Evolutionary conservation across 2,888 invertebrate species (phyloP).

Genomic region (Drosophila kanekoi): DNA sequence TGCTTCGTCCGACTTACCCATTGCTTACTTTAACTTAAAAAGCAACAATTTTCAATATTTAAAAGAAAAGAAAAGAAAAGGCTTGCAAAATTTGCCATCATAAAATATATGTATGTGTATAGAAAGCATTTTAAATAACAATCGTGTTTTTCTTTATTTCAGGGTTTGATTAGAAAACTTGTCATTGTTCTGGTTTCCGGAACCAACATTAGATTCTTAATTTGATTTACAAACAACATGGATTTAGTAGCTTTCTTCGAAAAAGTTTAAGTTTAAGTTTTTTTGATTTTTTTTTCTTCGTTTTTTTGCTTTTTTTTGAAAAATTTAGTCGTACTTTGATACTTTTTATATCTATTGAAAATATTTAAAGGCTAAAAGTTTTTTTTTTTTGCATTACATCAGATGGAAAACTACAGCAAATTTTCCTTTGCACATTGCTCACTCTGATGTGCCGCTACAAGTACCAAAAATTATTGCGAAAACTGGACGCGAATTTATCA

Average conservation of each 20-base stretch:
- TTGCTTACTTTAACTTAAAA: too few relatives aligned
- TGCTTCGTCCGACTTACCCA: too few relatives aligned
- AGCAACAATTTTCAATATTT: too few relatives aligned
- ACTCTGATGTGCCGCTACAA: constrained; percentile 20
- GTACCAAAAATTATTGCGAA: constrained; percentile 22
- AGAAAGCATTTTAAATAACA: constrained; percentile 3
- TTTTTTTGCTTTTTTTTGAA: constrained; percentile 6
- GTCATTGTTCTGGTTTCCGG: constrained; percentile 13
- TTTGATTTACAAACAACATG: constrained; percentile 48
- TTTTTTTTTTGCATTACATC: constrained; percentile 28
- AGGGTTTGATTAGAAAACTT: constrained; percentile 17
- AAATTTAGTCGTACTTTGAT: constrained; percentile 17
- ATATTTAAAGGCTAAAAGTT: constrained; percentile 22
- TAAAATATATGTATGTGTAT: background rate
- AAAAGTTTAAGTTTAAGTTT: constrained; percentile 20
- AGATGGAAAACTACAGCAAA: constrained; percentile 20
- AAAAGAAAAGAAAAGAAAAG: too few relatives aligned
- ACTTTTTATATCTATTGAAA: constrained; percentile 12
- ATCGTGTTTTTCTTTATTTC: constrained; percentile 21
- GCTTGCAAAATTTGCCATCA: too few relatives aligned
- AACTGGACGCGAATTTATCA: constrained; percentile 31
- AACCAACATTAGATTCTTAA: constrained; percentile 8
- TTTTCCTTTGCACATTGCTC: constrained; percentile 17
- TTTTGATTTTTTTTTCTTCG: constrained; percentile 2
- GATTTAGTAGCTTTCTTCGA: constrained; percentile 38